phyloP scores from a whole-genome alignment of 23 tunicate species.

The Diplosoma virens region DNA sequence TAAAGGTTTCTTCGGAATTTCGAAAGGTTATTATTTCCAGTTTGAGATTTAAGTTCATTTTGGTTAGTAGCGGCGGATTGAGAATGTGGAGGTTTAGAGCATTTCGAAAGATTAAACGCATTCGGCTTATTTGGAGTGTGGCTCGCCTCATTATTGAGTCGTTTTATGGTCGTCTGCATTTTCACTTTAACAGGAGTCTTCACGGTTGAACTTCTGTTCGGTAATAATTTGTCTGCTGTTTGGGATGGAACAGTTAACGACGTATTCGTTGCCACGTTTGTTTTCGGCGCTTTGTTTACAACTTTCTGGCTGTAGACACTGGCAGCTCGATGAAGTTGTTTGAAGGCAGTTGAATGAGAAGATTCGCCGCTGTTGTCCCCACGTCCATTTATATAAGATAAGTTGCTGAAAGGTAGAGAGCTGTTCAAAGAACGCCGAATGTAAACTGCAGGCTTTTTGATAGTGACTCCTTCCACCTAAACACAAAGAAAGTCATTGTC shows the following conservation, averaged over 20 bases:
- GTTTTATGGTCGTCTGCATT: constrained; percentile 73
- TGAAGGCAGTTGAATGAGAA: not conserved
- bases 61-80: not conserved
- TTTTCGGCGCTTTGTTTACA: not conserved
- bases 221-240: constrained; percentile 4
- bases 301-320: constrained; percentile 21
- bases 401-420: not conserved
- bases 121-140: constrained; percentile 64
- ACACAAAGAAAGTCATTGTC: not conserved
- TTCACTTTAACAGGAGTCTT: constrained; percentile 69
- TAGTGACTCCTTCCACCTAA: constrained; percentile 28
- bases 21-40: not conserved
- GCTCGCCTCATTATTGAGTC: constrained; percentile 58
- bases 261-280: not conserved
- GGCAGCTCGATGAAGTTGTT: constrained; percentile 19
- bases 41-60: not conserved
- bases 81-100: constrained; percentile 7
- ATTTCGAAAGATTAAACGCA: constrained; percentile 72
- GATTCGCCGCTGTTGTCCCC: constrained; percentile 11
- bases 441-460: constrained; percentile 22
- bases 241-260: not conserved
- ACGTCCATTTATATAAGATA: not conserved
- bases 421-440: constrained; percentile 2
- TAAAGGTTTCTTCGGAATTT: not conserved
- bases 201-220: constrained; percentile 1